These are phyloP conservation scores for Adrianichthys oophorus DNA, from an alignment of 2,797 vertebrate species.

Conservation along the genomic window DNA sequence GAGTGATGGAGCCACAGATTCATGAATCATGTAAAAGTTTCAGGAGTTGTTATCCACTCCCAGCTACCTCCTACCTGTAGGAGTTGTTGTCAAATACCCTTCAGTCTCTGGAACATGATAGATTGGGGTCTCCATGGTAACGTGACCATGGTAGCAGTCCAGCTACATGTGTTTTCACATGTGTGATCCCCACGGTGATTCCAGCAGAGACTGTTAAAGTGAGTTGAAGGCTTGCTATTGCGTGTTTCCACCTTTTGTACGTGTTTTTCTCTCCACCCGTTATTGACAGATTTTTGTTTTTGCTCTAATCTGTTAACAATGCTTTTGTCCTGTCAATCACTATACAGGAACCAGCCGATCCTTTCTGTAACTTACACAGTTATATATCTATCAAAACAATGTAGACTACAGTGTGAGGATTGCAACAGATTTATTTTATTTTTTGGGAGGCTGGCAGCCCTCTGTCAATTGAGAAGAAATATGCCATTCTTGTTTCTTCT, in stretches of 20 bases:
- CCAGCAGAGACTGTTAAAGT: slow-evolving; percentile 12
- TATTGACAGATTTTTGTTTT: background rate
- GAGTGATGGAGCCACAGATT: background rate
- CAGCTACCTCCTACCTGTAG: too few species aligned
- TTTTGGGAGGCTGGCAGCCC: background rate
- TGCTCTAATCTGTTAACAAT: slow-evolving; percentile 32
- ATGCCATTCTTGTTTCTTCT: background rate
- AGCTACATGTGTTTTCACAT: slow-evolving; percentile 16
- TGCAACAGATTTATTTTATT: background rate
- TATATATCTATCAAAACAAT: slow-evolving; percentile 1
- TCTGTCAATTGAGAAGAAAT: background rate
- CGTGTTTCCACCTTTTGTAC: background rate
- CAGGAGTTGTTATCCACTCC: background rate
- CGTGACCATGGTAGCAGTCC: slow-evolving; percentile 47
- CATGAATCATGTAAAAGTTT: slow-evolving; percentile 1
- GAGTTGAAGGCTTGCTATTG: slow-evolving; percentile 18
- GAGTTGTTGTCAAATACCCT: too few species aligned
- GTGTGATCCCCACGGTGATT: slow-evolving; percentile 48
- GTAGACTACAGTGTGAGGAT: background rate
- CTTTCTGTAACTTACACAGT: too few species aligned
- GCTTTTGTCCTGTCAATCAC: slow-evolving; percentile 61
- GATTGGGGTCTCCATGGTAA: slow-evolving; percentile 43
- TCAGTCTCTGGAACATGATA: background rate
- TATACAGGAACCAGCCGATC: slow-evolving; percentile 27
- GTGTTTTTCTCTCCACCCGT: background rate